Conservation (phyloP, 2,888 invertebrate genomes). For the Lepidonotus clava region DNA sequence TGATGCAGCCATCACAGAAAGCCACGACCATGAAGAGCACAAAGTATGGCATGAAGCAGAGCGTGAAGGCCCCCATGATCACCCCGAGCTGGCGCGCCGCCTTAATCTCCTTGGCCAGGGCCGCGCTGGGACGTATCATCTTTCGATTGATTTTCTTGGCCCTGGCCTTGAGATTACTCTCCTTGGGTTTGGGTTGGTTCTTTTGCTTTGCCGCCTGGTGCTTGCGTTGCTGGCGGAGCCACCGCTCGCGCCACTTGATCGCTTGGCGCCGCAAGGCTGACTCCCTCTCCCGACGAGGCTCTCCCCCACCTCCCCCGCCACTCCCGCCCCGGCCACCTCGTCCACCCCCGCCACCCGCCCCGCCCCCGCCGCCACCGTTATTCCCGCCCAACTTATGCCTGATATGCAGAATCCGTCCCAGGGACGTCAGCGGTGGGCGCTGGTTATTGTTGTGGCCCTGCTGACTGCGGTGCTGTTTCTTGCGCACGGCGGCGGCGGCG, state of each 20-base stretch:
- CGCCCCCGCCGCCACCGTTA: neutral
- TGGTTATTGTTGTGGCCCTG: constrained; percentile 24
- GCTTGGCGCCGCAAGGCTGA: constrained; percentile 60
- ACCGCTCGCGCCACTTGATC: constrained; percentile 74
- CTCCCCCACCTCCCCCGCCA: neutral
- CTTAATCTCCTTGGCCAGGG: constrained; percentile 80
- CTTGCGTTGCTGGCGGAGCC: constrained; percentile 12
- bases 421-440: constrained; percentile 29
- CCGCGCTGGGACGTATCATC: constrained; percentile 62
- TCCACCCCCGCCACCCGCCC: neutral
- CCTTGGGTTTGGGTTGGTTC: constrained; percentile 32
- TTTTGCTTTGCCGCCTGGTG: constrained; percentile 1
- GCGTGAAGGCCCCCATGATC: constrained; percentile 83
- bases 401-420: constrained; percentile 43
- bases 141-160: constrained; percentile 49
- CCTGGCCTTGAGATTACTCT: constrained; percentile 35
- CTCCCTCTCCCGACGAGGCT: neutral
- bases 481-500: constrained; percentile 38
- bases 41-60: constrained; percentile 85
- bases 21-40: constrained; percentile 83
- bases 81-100: constrained; percentile 84
- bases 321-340: neutral
- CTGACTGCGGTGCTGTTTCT: neutral
- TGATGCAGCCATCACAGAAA: constrained; percentile 81
- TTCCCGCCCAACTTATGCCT: constrained; percentile 32